Evolutionary conservation across 2,888 invertebrate genomes (phyloP), one percentile per base, ranked within the genome.

Genomic region (Lochmaea crataegi): DNA sequence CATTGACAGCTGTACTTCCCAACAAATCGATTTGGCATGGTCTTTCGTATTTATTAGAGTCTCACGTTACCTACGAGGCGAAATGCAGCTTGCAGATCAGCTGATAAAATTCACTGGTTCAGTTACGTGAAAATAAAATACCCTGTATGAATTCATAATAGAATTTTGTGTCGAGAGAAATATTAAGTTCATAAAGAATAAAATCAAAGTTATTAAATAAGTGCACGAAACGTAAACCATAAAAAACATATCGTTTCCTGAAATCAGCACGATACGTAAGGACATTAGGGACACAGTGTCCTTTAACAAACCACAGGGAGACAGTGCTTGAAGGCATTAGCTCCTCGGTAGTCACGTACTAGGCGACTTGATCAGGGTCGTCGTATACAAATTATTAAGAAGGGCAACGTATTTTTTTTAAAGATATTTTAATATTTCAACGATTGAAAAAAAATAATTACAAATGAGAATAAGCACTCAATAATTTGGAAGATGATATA

Each of bases 211-310:
- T 60, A 60, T 60, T 60, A 60, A 38, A 60, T 32, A 38, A 60
- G 32, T 60, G 60, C 60, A 60, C 38, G 60, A 18, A 60, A 60
- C 32, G 18, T 60, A 32, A 60, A 32, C 60, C 60, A 60, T 60
- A 60, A 60, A 60, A 60, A 60, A 32, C n/a, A 5, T 60, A 60
- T 60, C 60, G 38, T 38, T 60, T 60, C 60, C 60, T 60, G 60
- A 60, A 60, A 60, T 60, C 60, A 60, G 60, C 60, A 60, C 60
- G 60, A 60, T 60, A 60, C 60, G 60, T 38, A 32, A 60, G 38
- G 32, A 60, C 60, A 60, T 60, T 60, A 60, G 38, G 60, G 60
- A 60, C 60, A 38, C 38, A 38, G 38, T 60, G 60, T 60, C 60
- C 60, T 58, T 38, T 60, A 38, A 60, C 26, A 60, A 38, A 38